Evolutionary conservation across 2,888 invertebrate species (phyloP).

Genomic region (Argyresthia goedartella): DNA sequence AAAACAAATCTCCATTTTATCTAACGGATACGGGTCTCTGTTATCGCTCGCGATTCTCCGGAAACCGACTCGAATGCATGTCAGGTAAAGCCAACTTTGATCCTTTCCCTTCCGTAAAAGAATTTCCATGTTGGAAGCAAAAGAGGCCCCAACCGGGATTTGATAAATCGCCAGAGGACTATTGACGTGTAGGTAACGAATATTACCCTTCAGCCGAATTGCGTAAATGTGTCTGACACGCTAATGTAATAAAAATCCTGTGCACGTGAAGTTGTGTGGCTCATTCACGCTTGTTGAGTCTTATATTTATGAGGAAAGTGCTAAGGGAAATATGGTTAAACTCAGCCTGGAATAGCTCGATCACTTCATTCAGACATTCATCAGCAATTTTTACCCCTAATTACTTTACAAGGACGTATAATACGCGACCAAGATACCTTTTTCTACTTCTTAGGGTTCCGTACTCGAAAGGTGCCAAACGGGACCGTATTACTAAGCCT

Average conservation of each 20-base stretch:
- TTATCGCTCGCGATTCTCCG: constrained; percentile 12
- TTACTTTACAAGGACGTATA: no score
- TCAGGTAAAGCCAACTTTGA: constrained; percentile 26
- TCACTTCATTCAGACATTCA: no score
- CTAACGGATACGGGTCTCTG: constrained; percentile 14
- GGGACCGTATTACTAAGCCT: no score
- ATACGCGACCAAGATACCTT: no score
- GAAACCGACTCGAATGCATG: constrained; percentile 12
- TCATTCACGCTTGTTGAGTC: background rate
- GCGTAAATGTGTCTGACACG: background rate
- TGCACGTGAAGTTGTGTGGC: background rate
- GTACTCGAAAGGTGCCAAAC: no score
- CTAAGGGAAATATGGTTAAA: no score
- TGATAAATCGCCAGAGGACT: constrained; percentile 9
- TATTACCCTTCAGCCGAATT: constrained; percentile 7
- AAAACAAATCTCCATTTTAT: constrained; percentile 8
- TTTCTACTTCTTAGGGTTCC: no score
- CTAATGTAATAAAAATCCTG: background rate
- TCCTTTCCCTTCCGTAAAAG: constrained; percentile 27
- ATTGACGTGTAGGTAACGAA: constrained; percentile 4
- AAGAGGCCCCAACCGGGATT: constrained; percentile 7
- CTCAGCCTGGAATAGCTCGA: no score
- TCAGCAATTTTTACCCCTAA: no score
- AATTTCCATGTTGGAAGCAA: constrained; percentile 25
- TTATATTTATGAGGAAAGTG: background rate